Conservation (phyloP, 2,797 vertebrate genomes). For the Bradypodion pumilum region DNA sequence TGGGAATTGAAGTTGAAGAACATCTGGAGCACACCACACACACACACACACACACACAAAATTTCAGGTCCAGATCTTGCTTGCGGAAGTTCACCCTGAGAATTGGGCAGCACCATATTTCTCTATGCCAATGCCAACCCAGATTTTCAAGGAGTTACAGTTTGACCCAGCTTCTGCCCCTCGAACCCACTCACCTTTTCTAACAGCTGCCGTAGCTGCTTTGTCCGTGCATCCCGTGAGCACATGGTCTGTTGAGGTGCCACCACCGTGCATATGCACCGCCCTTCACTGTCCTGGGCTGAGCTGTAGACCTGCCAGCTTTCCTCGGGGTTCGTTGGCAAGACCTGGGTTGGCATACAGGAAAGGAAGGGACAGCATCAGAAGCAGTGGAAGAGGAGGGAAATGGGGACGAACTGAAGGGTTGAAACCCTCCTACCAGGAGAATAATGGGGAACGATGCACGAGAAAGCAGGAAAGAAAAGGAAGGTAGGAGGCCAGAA, state of each 20-base stretch:
- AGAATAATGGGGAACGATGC: no score
- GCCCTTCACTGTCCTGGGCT: constrained; percentile 96
- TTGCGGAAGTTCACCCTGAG: no score
- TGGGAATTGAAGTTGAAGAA: no score
- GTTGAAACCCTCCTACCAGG: neutral
- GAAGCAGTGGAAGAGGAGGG: no score
- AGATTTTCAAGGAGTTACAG: no score
- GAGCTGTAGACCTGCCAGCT: constrained; percentile 99
- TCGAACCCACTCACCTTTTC: constrained; percentile 97
- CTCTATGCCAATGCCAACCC: no score
- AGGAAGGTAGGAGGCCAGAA: neutral
- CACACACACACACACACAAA: no score
- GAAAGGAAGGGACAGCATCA: neutral
- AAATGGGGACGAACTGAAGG: neutral
- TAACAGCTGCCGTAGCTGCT: constrained; percentile 97
- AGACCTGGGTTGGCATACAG: constrained; percentile 79
- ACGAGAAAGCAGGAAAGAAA: neutral
- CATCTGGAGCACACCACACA: no score
- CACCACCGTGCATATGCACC: constrained; percentile 98
- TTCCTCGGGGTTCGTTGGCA: constrained; percentile 96
- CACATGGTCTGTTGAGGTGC: constrained; percentile 99
- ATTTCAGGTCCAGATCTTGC: no score
- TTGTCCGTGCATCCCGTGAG: constrained; percentile 94
- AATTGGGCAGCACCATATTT: no score
- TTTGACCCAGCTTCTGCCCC: no score